Evolutionary conservation across 2,888 invertebrate genomes (phyloP), one percentile per base, ranked within the genome.

Genomic region (Yponomeuta plumbellus): DNA sequence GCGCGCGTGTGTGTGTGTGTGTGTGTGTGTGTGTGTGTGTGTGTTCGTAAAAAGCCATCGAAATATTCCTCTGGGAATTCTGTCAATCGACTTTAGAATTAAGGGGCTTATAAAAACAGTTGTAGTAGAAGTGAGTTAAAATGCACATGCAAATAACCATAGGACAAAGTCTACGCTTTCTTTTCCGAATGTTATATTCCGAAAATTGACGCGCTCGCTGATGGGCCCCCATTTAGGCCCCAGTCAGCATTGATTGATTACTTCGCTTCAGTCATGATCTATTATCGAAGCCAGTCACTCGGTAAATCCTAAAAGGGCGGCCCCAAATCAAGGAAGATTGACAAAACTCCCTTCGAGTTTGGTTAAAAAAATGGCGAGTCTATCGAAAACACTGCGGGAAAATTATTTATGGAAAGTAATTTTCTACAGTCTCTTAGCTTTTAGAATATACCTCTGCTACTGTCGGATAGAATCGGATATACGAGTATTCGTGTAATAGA

Each of bases 271-370:
- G 62, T 34, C 62, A 34, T 39, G 62, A 34, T 62, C 62, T 62
- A 62, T 62, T 62, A 62, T 62, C 39, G 62, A n/a, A 62, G 39
- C 62, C 62, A 62, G 62, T 62, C 62, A 39, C 26, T 39, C 62
- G 62, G 62, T 34, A 62, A 62, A 34, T 59, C 59, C n/a, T 59
- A 59, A 59, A 59, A 22, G 59, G 59, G 23, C 11, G 22, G 39
- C 6, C 44, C 44, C 44, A 52, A 52, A 52, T 52, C 23, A 59
- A 59, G 59, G 2, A 21, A 59, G 23, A 17, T 17, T 22, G 23
- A 59, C 59, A 59, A 59, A 59, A 22, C 23, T 59, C 59, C 59
- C 11, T 22, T 20, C n/a, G 59, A 59, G 0, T 59, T 20, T 59
- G 1, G n/a, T 5, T 57, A 21, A n/a, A 57, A 57, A 52, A 17